phyloP scores from a whole-genome alignment of 2,113 vertebrate genomes.

The Ibidorhyncha struthersii region DNA sequence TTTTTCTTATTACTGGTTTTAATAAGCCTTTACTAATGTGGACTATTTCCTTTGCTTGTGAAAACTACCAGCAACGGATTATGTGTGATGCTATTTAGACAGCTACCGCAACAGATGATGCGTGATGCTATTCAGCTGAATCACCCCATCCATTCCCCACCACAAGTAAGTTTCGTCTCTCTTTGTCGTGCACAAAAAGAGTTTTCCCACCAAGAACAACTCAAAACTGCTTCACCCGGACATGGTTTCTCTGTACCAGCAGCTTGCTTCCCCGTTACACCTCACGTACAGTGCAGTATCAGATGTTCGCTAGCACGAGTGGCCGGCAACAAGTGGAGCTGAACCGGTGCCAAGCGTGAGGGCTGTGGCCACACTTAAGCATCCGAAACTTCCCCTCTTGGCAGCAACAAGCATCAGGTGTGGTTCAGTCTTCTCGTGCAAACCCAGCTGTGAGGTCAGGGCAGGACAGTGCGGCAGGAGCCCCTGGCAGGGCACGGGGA shows the following conservation, averaged over 20 bases:
- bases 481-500: neutral
- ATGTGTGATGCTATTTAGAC: neutral
- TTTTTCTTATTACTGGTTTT: neutral
- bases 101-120: neutral
- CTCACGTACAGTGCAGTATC: neutral
- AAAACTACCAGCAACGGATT: neutral
- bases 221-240: neutral
- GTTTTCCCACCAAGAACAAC: neutral
- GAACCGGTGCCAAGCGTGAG: neutral
- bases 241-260: neutral
- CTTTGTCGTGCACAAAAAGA: neutral
- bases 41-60: neutral
- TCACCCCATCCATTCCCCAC: neutral
- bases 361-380: neutral
- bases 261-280: neutral
- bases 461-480: neutral
- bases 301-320: neutral
- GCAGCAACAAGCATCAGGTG: constrained; percentile 2
- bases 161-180: neutral
- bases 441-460: neutral
- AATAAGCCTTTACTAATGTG: neutral
- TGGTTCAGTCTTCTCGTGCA: neutral
- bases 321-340: neutral
- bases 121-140: neutral
- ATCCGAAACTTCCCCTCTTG: neutral